Base-by-base conservation (phyloP, 53 echinoderm and acorn worm genomes). In the Hippasteria phrygiana region DNA sequence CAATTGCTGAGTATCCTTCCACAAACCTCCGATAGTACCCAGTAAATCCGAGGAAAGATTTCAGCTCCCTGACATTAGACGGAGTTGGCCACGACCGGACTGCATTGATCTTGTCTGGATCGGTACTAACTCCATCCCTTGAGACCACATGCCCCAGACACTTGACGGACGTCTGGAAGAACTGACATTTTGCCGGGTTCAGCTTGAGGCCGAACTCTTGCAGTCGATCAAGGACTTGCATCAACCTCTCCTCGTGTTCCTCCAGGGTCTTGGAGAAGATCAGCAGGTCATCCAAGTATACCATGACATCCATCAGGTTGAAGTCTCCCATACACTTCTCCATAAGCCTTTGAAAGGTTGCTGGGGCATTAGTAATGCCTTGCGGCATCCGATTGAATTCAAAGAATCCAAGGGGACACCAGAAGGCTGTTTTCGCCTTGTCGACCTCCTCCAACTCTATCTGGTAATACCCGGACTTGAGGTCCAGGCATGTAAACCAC, bases 1-100 rank as follows among this genome's bases (percentile, higher is more conserved):
- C 88, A 31, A 92, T 90, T 9, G 71, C 27, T 45, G 87, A 86
- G 70, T 92, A 92, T 13, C 75, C 50, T 43, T 90, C 47, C 18
- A 94, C 82, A 34, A 94, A 94, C 10, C 94, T 64, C 69, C 94
- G 66, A 50, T 90, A 94, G 51, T 94, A 94, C 0, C 94, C 95
- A 10, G 92, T 83, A 71, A 95, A 92, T 11, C 95, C 92, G 4
- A 92, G 77, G 47, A 95, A 90, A 5, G 90, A 92, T 55, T 92
- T 92, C 3, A 95, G 33, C 46, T 92, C 92, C 29, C 65, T 16
- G 1, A 56, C 90, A 84, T 92, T 95, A 1, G 81, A n/a, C 46
- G 92, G 92, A 22, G 74, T 70, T 17, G 95, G 90, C 95, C 92
- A 95, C 14, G 88, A 65, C 46, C 42, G 80, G 13, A 92, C 90